These are phyloP conservation scores for Ceriagrion tenellum DNA, from an alignment of 2,888 invertebrate genomes.

Conservation along the genomic window DNA sequence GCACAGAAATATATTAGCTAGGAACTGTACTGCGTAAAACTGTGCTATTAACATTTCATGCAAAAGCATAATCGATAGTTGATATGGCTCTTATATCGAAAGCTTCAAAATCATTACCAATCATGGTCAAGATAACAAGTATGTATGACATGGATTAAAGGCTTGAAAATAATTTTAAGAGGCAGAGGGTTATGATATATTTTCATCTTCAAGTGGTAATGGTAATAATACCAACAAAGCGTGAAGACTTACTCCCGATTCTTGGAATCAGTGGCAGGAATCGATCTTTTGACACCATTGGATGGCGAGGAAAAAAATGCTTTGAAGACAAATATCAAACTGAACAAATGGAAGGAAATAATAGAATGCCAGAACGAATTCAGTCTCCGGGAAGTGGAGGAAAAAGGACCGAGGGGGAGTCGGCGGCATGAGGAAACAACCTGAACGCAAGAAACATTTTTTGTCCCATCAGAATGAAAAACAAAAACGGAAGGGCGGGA, in stretches of 20 bases:
- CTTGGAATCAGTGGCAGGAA: not conserved
- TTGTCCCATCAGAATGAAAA: not conserved
- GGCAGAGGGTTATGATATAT: no score
- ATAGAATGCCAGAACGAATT: not conserved
- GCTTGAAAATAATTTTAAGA: no score
- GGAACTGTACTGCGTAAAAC: no score
- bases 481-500: not conserved
- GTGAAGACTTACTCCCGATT: not conserved
- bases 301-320: not conserved
- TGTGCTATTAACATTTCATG: no score
- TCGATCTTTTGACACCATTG: not conserved
- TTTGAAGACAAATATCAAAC: not conserved
- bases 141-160: no score
- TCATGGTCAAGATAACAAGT: no score
- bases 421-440: not conserved
- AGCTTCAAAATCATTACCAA: no score
- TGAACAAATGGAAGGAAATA: not conserved
- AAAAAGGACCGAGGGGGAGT: not conserved
- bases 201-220: no score
- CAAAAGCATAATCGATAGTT: no score
- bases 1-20: no score
- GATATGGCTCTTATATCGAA: no score
- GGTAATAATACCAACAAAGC: not conserved
- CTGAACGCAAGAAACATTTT: not conserved
- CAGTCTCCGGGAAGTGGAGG: not conserved